These are phyloP conservation scores for Oostethus manadensis DNA, from an alignment of 2,113 vertebrate genomes.

Conservation along the genomic window DNA sequence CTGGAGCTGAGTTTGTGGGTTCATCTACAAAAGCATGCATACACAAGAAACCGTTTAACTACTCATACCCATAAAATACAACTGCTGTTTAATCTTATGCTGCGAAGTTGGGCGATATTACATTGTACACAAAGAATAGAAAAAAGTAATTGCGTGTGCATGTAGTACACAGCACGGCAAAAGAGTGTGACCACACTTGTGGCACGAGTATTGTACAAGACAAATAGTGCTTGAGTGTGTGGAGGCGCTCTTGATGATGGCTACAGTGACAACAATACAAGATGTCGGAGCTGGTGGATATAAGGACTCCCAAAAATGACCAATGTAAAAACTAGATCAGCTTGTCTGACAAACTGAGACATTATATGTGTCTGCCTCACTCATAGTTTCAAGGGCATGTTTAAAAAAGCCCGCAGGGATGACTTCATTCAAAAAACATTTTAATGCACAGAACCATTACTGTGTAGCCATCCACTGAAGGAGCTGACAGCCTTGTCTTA, in stretches of 20 bases:
- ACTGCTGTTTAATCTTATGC: slow-evolving; percentile 31
- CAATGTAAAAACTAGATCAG: slow-evolving; percentile 24
- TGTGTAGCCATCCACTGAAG: slow-evolving; percentile 14
- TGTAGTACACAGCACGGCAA: slow-evolving; percentile 5
- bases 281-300: slow-evolving; percentile 10
- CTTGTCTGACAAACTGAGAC: neutral
- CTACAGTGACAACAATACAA: slow-evolving; percentile 23
- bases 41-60: neutral
- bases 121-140: slow-evolving; percentile 17
- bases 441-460: slow-evolving; percentile 23
- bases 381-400: neutral
- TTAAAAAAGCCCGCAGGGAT: too few species aligned
- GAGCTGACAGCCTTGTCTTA: slow-evolving; percentile 51
- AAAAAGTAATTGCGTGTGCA: slow-evolving; percentile 34
- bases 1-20: slow-evolving; percentile 5
- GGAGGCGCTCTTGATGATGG: slow-evolving; percentile 35
- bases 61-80: slow-evolving; percentile 9
- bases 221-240: slow-evolving; percentile 38
- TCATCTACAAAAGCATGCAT: slow-evolving; percentile 16
- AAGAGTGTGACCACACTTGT: slow-evolving; percentile 39
- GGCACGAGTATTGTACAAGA: slow-evolving; percentile 32
- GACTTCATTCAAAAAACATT: too few species aligned
- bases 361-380: neutral
- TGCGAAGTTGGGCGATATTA: slow-evolving; percentile 25
- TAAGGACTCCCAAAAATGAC: slow-evolving; percentile 26